A percentile compares a stretch with the other conserved stretches of the same genome.
Conservation (phyloP, 2,113 vertebrate genomes). For the Tragelaphus imberbis region DNA sequence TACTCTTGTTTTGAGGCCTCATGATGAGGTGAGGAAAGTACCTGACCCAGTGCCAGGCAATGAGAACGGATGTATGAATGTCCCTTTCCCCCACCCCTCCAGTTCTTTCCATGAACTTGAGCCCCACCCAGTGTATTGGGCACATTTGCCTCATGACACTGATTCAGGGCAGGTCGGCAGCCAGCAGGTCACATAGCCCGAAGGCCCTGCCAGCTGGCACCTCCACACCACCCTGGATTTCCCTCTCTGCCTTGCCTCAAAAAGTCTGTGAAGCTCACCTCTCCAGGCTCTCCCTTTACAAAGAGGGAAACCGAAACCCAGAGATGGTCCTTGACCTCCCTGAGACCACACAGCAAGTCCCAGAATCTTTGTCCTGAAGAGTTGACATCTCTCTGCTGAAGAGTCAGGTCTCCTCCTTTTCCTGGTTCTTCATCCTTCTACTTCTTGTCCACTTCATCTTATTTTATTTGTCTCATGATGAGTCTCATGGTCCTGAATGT, state of each 20-base stretch:
- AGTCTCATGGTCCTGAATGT: background rate
- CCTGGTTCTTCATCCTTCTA: background rate
- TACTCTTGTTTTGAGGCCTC: too few relatives aligned
- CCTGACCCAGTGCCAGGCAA: background rate
- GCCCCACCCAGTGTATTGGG: background rate
- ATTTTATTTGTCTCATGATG: background rate
- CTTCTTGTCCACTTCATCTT: background rate
- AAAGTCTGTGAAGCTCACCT: background rate
- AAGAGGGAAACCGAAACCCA: background rate
- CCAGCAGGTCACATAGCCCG: background rate
- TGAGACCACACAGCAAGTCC: background rate
- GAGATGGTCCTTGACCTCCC: background rate
- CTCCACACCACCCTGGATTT: background rate
- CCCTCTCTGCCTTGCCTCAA: background rate
- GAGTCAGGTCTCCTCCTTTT: background rate
- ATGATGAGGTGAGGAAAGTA: accelerated
- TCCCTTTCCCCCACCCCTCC: background rate
- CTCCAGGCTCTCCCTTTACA: background rate
- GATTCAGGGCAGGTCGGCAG: background rate
- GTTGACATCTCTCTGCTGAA: background rate
- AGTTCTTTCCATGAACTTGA: slow-evolving; percentile 12
- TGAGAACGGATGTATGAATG: background rate
- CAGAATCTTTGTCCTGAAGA: background rate
- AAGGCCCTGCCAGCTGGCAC: background rate
- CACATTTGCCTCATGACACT: background rate